Conservation (phyloP, 1,140 invertebrate species). For the Sminthurides bifidus region DNA sequence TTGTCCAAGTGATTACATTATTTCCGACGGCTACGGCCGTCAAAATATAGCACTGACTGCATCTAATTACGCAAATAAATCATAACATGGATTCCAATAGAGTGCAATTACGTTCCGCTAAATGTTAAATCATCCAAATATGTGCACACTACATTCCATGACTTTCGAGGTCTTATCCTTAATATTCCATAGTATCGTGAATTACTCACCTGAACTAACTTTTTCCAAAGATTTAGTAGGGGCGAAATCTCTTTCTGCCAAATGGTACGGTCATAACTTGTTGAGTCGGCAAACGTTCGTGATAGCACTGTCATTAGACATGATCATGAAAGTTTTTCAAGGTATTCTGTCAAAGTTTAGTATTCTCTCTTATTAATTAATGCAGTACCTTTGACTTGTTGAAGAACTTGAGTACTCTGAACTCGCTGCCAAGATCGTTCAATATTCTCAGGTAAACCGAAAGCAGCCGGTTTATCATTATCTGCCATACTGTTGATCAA, state of each 20-base stretch:
- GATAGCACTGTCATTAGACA: conserved; percentile 11
- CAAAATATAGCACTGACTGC: no score
- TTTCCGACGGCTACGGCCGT: no score
- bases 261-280: conserved; percentile 37
- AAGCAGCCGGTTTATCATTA: conserved; percentile 53
- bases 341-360: neutral
- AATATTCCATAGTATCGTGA: conserved; percentile 7
- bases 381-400: conserved; percentile 47
- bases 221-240: conserved; percentile 61
- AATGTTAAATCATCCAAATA: no score
- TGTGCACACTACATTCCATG: no score
- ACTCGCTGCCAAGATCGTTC: conserved; percentile 62
- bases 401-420: conserved; percentile 49
- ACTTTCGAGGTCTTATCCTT: no score
- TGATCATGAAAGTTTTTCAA: neutral
- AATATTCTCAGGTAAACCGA: conserved; percentile 71
- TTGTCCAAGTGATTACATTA: no score
- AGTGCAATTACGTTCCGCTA: no score
- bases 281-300: conserved; percentile 15
- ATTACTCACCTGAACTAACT: conserved; percentile 47
- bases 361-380: conserved; percentile 1
- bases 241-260: conserved; percentile 53
- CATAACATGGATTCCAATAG: no score
- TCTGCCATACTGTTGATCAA: conserved; percentile 52
- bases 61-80: no score